phyloP scores from a whole-genome alignment of 2,888 invertebrate genomes.

The Lasioglossum figueresi region DNA sequence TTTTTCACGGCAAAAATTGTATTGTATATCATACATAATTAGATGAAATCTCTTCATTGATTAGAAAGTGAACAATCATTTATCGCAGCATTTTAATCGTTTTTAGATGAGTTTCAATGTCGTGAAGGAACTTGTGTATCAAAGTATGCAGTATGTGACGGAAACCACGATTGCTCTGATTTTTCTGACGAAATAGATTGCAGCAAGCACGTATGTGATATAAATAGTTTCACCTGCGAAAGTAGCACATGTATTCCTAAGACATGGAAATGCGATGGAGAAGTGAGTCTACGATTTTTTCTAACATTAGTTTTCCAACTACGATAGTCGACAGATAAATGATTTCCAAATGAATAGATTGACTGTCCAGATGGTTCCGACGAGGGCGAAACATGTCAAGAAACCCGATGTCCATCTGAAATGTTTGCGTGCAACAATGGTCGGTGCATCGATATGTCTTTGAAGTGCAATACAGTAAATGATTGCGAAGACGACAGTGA shows the following conservation, averaged over 20 bases:
- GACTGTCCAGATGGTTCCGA: constrained; percentile 81
- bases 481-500: constrained; percentile 87
- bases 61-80: neutral
- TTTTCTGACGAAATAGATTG: constrained; percentile 89
- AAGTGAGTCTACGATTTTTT: constrained; percentile 50
- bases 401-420: constrained; percentile 73
- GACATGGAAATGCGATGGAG: constrained; percentile 83
- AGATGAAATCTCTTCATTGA: neutral
- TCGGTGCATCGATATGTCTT: constrained; percentile 85
- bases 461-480: constrained; percentile 86
- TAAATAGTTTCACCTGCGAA: constrained; percentile 77
- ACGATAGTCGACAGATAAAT: neutral
- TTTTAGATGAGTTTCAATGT: constrained; percentile 86
- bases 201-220: constrained; percentile 67
- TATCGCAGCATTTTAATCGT: neutral
- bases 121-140: constrained; percentile 89
- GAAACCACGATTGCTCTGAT: constrained; percentile 90
- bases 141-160: constrained; percentile 89
- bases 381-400: constrained; percentile 74
- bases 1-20: neutral
- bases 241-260: constrained; percentile 82
- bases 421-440: constrained; percentile 85
- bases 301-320: neutral
- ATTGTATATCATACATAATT: neutral
- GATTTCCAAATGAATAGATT: constrained; percentile 21